Evolutionary conservation across 2,888 invertebrate genomes (phyloP).

Genomic region (Gari tellinella): DNA sequence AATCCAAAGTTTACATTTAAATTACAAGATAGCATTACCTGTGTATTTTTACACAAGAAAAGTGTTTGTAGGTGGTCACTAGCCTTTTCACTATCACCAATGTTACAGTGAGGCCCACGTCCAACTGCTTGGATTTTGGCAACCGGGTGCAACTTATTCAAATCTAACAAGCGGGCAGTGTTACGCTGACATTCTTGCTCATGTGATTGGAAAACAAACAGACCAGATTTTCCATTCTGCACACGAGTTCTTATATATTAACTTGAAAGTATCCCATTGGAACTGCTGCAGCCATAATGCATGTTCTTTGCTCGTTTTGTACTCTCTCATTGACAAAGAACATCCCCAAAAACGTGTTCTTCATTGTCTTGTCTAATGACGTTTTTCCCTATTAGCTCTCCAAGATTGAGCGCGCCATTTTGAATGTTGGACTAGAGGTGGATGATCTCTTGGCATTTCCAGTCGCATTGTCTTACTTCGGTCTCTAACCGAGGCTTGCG

Average conservation of each 20-base stretch:
- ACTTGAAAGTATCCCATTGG: constrained; percentile 35
- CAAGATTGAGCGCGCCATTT: constrained; percentile 17
- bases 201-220: constrained; percentile 21
- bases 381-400: constrained; percentile 14
- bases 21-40: too few species aligned
- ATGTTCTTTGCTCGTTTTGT: too few species aligned
- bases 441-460: constrained; percentile 13
- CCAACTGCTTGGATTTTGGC: constrained; percentile 36
- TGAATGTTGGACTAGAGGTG: constrained; percentile 22
- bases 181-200: too few species aligned
- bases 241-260: constrained; percentile 1
- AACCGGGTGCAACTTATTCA: constrained; percentile 34
- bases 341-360: constrained; percentile 25
- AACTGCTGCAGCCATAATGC: too few species aligned
- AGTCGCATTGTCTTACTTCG: constrained; percentile 1
- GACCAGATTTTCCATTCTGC: constrained; percentile 16
- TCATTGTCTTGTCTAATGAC: constrained; percentile 38
- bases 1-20: constrained; percentile 47
- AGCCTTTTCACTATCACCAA: constrained; percentile 25
- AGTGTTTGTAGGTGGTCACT: constrained; percentile 3
- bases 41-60: too few species aligned
- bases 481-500: constrained; percentile 6
- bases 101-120: constrained; percentile 25
- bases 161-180: constrained; percentile 19
- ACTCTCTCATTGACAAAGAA: constrained; percentile 35